Evolutionary conservation across 2,797 vertebrate species (phyloP), one percentile per base, ranked within the genome.

Genomic region (Macropus fuliginosus): DNA sequence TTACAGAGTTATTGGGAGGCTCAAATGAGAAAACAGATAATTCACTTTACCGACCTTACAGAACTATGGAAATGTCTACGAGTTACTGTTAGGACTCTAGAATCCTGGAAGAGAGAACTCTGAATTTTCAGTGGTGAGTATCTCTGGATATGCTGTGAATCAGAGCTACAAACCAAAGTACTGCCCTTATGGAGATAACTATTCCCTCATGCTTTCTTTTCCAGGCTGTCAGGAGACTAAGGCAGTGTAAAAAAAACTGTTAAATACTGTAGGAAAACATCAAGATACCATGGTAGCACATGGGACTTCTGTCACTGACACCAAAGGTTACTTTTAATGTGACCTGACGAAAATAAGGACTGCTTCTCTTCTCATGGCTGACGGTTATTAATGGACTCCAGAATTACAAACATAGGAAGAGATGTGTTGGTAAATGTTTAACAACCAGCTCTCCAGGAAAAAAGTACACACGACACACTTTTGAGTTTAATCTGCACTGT

Each of bases 91-190:
- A 50, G 50, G 56, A 62, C 29, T 16, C 93, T 96, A 93, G 92
- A 56, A 93, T 28, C 4, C 54, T 54, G 50, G 16, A 59, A 91
- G 4, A 18, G 10, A 94, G 50, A 96, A 46, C 31, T 94, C 90
- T 56, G 12, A 90, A 40, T 91, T 96, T 97, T 96, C 92, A 94
- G 95, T 93, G 94, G 2, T 95, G 46, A 95, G 34, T 11, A 95
- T 54, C 56, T 95, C 3, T 93, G 94, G 94, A 90, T 12, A 34
- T 54, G 92, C 0, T 59, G 52, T 55, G 29, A 95, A 92, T 95
- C 16, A 94, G 93, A 59, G 56, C 87, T 4, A 0, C 46, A 96
- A 55, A 92, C 89, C 59, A 91, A 96, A 94, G 74, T 31, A 90
- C 27, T 81, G 10, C 14, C 54, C 91, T 91, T 50, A 93, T 0